Percentiles rank a stretch among this genome's conserved stretches.
Evolutionary conservation across 2,888 invertebrate genomes (phyloP).

Genomic region (Arenicola marina): DNA sequence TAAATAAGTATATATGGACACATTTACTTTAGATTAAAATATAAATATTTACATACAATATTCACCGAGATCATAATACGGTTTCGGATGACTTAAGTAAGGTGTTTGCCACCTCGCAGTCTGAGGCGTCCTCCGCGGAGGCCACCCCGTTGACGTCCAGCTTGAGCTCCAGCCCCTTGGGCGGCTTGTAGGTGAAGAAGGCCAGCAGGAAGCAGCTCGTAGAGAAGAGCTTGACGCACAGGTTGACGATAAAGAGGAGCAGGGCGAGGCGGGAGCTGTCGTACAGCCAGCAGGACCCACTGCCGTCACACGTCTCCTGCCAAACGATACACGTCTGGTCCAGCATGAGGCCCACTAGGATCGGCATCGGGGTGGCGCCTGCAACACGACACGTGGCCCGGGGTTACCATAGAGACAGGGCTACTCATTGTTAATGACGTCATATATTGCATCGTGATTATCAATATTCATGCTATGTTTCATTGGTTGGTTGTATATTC

Average conservation of each 20-base stretch:
- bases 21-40: too few species aligned
- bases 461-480: too few species aligned
- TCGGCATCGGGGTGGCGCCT: slow-evolving; percentile 69
- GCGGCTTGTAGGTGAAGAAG: slow-evolving; percentile 2
- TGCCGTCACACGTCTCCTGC: slow-evolving; percentile 69
- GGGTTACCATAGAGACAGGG: too few species aligned
- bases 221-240: slow-evolving; percentile 7
- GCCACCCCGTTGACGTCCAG: neutral
- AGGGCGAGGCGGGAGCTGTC: slow-evolving; percentile 67
- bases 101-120: too few species aligned
- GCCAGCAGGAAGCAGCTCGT: neutral
- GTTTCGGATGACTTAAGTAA: too few species aligned
- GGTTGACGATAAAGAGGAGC: neutral
- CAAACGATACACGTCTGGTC: slow-evolving; percentile 73
- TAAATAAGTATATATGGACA: too few species aligned
- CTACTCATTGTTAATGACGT: too few species aligned
- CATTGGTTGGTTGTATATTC: too few species aligned
- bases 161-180: too few species aligned
- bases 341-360: slow-evolving; percentile 74
- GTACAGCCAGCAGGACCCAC: slow-evolving; percentile 73
- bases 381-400: neutral
- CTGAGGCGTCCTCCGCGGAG: neutral
- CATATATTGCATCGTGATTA: too few species aligned
- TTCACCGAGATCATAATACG: too few species aligned
- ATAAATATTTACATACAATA: too few species aligned